Evolutionary conservation across 2,113 vertebrate species (phyloP).

Genomic region (Corvus hawaiiensis): DNA sequence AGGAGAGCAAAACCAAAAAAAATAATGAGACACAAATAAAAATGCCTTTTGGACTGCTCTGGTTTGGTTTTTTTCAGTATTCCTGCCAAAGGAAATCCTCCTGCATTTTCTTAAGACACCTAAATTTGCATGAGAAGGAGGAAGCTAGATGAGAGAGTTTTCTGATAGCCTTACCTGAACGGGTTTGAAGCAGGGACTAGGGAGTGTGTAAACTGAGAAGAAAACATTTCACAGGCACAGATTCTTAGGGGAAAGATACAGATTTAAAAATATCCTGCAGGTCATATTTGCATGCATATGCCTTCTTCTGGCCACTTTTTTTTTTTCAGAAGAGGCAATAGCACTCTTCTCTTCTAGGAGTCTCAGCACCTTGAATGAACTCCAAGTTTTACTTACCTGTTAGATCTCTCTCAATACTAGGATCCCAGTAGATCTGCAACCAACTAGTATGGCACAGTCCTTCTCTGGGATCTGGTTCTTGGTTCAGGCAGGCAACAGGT

Average conservation of each 20-base stretch:
- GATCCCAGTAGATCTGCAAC: not conserved
- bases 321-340: not conserved
- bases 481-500: not conserved
- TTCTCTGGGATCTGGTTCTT: not conserved
- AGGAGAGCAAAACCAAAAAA: not conserved
- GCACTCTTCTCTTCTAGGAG: not conserved
- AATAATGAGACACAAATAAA: not conserved
- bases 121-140: not conserved
- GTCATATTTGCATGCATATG: not conserved
- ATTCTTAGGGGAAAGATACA: not conserved
- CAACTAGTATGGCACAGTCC: not conserved
- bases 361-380: not conserved
- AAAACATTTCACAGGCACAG: not conserved
- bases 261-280: not conserved
- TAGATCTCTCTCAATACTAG: not conserved
- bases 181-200: not conserved
- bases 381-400: not conserved
- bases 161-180: not conserved
- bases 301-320: not conserved
- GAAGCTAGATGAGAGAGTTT: not conserved
- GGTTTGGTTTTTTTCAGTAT: not conserved
- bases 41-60: not conserved
- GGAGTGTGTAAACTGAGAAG: not conserved
- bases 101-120: not conserved
- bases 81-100: not conserved